These are phyloP conservation scores for Serrognathus titanus DNA, from an alignment of 2,888 invertebrate species.

Conservation along the genomic window DNA sequence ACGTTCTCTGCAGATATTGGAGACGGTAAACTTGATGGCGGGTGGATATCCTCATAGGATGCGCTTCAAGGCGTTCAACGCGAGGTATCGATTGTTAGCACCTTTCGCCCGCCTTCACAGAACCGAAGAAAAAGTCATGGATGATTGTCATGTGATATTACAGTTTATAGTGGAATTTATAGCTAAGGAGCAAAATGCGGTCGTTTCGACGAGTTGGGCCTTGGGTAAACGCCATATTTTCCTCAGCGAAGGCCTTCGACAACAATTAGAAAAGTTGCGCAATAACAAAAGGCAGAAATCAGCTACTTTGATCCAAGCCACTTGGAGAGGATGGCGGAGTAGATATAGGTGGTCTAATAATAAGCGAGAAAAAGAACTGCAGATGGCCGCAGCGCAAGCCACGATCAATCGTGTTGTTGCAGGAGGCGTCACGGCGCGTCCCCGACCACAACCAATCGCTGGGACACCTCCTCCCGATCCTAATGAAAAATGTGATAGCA, in stretches of 20 bases:
- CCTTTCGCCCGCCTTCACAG: conserved; percentile 68
- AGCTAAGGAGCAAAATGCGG: conserved; percentile 53
- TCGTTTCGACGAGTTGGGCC: conserved; percentile 80
- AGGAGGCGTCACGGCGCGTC: conserved; percentile 57
- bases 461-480: conserved; percentile 83
- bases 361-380: conserved; percentile 42
- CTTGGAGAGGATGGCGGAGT: conserved; percentile 79
- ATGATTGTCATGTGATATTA: conserved; percentile 73
- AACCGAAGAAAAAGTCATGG: conserved; percentile 69
- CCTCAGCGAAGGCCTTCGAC: conserved; percentile 88
- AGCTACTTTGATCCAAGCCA: conserved; percentile 78
- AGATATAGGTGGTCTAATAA: conserved; percentile 64
- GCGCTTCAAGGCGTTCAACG: conserved; percentile 89
- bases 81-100: conserved; percentile 79
- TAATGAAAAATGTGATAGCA: conserved; percentile 81
- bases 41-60: conserved; percentile 92
- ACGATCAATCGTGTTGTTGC: conserved; percentile 38
- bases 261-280: conserved; percentile 81
- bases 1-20: conserved; percentile 80
- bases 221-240: conserved; percentile 91
- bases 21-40: conserved; percentile 94
- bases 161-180: conserved; percentile 64
- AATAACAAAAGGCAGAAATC: conserved; percentile 74
- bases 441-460: conserved; percentile 85
- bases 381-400: conserved; percentile 24